phyloP scores from a whole-genome alignment of 2,888 invertebrate species.

The Hemithea aestivaria region DNA sequence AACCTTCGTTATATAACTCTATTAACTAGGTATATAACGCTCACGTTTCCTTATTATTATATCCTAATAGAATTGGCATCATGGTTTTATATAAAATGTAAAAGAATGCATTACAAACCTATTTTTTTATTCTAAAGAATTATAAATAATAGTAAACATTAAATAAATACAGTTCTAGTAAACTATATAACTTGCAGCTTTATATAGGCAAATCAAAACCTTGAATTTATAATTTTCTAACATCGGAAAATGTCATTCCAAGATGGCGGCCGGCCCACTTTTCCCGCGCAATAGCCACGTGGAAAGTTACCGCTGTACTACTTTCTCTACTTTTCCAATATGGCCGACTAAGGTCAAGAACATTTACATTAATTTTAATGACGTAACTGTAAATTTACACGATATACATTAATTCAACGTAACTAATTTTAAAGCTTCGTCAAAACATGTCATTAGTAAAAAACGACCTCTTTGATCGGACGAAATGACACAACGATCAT shows the following conservation, averaged over 20 bases:
- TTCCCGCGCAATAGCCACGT: constrained; percentile 71
- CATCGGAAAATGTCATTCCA: constrained; percentile 59
- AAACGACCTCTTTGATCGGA: constrained; percentile 12
- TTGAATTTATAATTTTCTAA: constrained; percentile 25
- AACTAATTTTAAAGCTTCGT: too few species aligned
- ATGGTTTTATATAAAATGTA: too few species aligned
- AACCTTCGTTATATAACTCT: constrained; percentile 31
- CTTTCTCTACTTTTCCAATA: constrained; percentile 78
- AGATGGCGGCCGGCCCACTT: constrained; percentile 73
- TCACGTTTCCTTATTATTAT: constrained; percentile 10
- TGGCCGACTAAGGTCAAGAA: constrained; percentile 68
- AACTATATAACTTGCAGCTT: too few species aligned
- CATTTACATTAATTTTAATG: constrained; percentile 5
- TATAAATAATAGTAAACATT: too few species aligned
- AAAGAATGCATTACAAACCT: too few species aligned
- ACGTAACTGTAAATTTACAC: constrained; percentile 17
- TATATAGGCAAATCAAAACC: too few species aligned
- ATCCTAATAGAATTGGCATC: too few species aligned
- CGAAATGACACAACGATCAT: constrained; percentile 16
- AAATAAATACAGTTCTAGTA: too few species aligned
- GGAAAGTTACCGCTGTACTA: constrained; percentile 78
- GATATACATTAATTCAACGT: constrained; percentile 14
- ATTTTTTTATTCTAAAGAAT: too few species aligned
- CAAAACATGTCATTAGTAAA: too few species aligned
- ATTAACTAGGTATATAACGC: constrained; percentile 20